Evolutionary conservation across 2,888 invertebrate genomes (phyloP).

Genomic region (Drosophila nr. perissopoda): DNA sequence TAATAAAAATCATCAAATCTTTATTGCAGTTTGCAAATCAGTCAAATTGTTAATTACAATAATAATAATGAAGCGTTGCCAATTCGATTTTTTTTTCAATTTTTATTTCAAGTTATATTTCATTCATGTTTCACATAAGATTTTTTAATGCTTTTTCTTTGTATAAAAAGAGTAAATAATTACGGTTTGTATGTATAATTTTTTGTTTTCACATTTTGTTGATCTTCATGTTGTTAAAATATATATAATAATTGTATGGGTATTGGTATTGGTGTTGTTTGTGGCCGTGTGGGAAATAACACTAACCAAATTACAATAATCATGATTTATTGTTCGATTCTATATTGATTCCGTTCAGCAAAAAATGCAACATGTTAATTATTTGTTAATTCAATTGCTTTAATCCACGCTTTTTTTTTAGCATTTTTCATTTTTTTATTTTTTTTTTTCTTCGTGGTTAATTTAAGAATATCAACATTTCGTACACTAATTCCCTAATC

Average conservation of each 20-base stretch:
- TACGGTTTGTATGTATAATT: constrained; percentile 72
- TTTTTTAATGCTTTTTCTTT: constrained; percentile 75
- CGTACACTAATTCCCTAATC: constrained; percentile 36
- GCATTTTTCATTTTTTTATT: constrained; percentile 28
- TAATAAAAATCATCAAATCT: constrained; percentile 12
- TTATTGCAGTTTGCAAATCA: constrained; percentile 15
- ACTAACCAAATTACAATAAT: constrained; percentile 71
- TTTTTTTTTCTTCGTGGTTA: constrained; percentile 45
- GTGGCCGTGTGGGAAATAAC: constrained; percentile 57
- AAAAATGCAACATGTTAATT: constrained; percentile 78
- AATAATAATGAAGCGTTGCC: constrained; percentile 15
- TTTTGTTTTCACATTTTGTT: constrained; percentile 70
- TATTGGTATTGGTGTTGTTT: constrained; percentile 47
- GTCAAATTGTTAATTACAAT: constrained; percentile 10
- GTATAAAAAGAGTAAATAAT: constrained; percentile 83
- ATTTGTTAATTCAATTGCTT: constrained; percentile 72
- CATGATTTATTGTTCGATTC: constrained; percentile 49
- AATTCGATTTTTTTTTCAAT: constrained; percentile 70
- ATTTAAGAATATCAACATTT: constrained; percentile 60
- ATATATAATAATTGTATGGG: constrained; percentile 59
- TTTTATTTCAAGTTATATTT: constrained; percentile 82
- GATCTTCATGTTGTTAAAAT: constrained; percentile 68
- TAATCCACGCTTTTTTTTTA: constrained; percentile 45
- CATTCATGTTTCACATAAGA: constrained; percentile 83
- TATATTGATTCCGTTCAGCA: constrained; percentile 55